These are phyloP conservation scores for Chrysolina oricalcia DNA, from an alignment of 2,888 invertebrate species.

Conservation along the genomic window DNA sequence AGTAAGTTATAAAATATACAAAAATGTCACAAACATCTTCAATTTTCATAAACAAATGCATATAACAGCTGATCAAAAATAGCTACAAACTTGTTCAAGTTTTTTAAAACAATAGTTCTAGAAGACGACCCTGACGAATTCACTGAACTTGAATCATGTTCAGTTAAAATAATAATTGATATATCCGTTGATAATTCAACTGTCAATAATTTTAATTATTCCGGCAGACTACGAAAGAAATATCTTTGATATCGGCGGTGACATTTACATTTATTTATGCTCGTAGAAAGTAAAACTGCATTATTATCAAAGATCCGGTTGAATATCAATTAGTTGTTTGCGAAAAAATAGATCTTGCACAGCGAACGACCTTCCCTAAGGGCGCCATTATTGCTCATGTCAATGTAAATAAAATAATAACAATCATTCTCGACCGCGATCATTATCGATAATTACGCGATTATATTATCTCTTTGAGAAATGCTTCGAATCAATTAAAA, in stretches of 20 bases:
- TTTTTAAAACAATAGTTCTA: too few species aligned
- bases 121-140: too few species aligned
- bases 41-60: too few species aligned
- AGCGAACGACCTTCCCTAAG: conserved; percentile 37
- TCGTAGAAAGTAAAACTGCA: conserved; percentile 33
- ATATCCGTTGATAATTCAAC: neutral
- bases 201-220: conserved; percentile 10
- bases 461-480: conserved; percentile 8
- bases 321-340: conserved; percentile 22
- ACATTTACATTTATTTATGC: conserved; percentile 26
- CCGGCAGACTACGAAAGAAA: neutral
- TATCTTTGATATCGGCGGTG: conserved; percentile 13
- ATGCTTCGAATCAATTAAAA: conserved; percentile 18
- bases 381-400: conserved; percentile 26
- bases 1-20: too few species aligned
- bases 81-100: too few species aligned
- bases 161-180: neutral
- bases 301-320: conserved; percentile 39
- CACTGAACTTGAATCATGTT: too few species aligned
- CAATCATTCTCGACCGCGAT: conserved; percentile 5
- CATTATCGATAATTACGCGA: conserved; percentile 24
- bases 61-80: too few species aligned
- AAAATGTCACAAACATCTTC: too few species aligned
- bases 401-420: conserved; percentile 27
- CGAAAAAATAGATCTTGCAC: conserved; percentile 29